Base-by-base conservation (phyloP, 2,888 invertebrate genomes). In the Microplitis manilae region DNA sequence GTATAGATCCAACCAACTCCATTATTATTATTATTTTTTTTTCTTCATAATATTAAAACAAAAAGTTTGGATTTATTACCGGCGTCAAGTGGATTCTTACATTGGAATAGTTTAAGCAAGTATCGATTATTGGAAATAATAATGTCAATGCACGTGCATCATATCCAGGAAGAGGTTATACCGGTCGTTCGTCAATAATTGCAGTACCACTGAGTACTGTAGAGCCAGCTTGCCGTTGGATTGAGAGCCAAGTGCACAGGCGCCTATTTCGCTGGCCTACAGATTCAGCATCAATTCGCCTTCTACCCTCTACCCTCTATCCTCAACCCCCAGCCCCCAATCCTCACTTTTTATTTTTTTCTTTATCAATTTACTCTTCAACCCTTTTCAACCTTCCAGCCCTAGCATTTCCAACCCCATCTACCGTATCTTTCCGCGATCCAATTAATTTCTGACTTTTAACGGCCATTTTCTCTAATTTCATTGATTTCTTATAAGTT, bases 391-490 rank as follows among this genome's bases (percentile, higher is more conserved):
- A 41, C 74, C 68, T 64, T 60, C 30, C 60, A 39, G 50, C 76
- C 72, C 30, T 30, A 30, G 30, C 30, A 30, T 30, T 30, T 64
- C 69, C 30, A 64, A 40, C 70, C 61, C 70, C 30, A 30, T 30
- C 30, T 38, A 13, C 13, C 70, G 13, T 62, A 65, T 76, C 73
- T 72, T 67, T 75, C 74, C 60, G 40, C 68, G 68, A 79, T 81
- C 78, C 78, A 79, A 78, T 78, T 73, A 68, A 77, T 80, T 80
- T 78, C 74, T 64, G 79, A 76, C 78, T 73, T 74, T 81, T 76
- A 77, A 80, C 75, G 76, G 79, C 69, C 73, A 81, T 79, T 78
- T 79, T 77, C 73, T 79, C 65, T 68, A 50, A 13, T 73, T 40
- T 17, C 67, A 30, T 30, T 30, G 30, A 30, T 30, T 30, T 30